Conservation (phyloP, 2,797 vertebrate genomes). For the Euthynnus affinis region DNA sequence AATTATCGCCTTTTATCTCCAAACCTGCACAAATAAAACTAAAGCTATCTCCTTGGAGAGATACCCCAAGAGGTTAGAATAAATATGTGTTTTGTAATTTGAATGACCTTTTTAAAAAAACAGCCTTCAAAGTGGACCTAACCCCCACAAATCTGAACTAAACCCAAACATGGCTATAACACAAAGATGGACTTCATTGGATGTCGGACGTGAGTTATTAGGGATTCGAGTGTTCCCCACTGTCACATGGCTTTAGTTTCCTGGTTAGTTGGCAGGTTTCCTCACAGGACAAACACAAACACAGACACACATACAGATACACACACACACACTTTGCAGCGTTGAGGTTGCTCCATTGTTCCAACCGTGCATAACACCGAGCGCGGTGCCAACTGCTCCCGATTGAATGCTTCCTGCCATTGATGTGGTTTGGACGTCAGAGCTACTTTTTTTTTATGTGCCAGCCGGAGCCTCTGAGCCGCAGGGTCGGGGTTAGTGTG, state of each 20-base stretch:
- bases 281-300: not conserved
- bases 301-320: not conserved
- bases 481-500: not conserved
- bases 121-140: not conserved
- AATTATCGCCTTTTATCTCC: not conserved
- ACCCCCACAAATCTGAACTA: not conserved
- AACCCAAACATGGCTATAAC: not conserved
- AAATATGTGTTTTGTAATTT: not conserved
- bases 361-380: slow-evolving; percentile 1
- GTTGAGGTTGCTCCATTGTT: slow-evolving; percentile 58
- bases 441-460: not conserved
- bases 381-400: slow-evolving; percentile 49
- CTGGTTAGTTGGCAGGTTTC: slow-evolving; percentile 40
- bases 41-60: not conserved
- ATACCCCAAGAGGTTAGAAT: not conserved
- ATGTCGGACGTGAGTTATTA: not conserved
- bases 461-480: not conserved
- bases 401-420: slow-evolving; percentile 60
- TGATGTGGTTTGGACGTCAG: slow-evolving; percentile 47
- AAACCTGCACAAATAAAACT: not conserved
- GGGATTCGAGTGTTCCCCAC: not conserved
- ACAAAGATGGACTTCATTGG: not conserved
- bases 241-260: not conserved
- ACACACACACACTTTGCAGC: not conserved
- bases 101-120: not conserved